Conservation (phyloP, 2,888 invertebrate genomes). For the Plagodis pulveraria region DNA sequence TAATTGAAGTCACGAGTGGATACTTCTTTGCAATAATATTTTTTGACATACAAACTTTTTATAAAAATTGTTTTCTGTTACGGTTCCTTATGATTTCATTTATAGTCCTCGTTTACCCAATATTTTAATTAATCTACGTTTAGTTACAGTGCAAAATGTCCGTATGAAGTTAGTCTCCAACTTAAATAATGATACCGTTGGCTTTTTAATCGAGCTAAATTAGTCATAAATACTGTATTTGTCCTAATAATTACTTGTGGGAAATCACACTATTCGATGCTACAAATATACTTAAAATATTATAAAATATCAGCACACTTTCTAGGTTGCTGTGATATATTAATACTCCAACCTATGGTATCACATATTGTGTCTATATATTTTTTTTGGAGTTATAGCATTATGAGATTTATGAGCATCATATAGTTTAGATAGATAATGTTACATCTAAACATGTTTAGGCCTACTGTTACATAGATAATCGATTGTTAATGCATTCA, state of each 20-base stretch:
- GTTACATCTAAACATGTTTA: conserved; percentile 9
- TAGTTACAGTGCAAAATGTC: conserved; percentile 9
- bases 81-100: background rate
- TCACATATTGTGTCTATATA: conserved; percentile 7
- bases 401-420: too few relatives aligned
- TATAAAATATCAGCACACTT: conserved; percentile 24
- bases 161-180: conserved; percentile 17
- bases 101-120: background rate
- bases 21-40: too few relatives aligned
- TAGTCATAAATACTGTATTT: conserved; percentile 29
- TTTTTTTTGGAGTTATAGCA: conserved; percentile 8
- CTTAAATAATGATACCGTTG: background rate
- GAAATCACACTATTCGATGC: conserved; percentile 28
- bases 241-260: conserved; percentile 4
- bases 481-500: conserved; percentile 2
- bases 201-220: conserved; percentile 26
- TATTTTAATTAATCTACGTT: background rate
- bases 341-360: conserved; percentile 3
- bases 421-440: background rate
- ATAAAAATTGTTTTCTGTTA: too few relatives aligned
- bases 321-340: conserved; percentile 11
- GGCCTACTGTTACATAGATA: conserved; percentile 11
- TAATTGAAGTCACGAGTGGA: too few relatives aligned
- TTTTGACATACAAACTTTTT: too few relatives aligned
- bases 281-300: conserved; percentile 21